Evolutionary conservation across 2,797 vertebrate species (phyloP).

Genomic region (Rhinatrema bivittatum): DNA sequence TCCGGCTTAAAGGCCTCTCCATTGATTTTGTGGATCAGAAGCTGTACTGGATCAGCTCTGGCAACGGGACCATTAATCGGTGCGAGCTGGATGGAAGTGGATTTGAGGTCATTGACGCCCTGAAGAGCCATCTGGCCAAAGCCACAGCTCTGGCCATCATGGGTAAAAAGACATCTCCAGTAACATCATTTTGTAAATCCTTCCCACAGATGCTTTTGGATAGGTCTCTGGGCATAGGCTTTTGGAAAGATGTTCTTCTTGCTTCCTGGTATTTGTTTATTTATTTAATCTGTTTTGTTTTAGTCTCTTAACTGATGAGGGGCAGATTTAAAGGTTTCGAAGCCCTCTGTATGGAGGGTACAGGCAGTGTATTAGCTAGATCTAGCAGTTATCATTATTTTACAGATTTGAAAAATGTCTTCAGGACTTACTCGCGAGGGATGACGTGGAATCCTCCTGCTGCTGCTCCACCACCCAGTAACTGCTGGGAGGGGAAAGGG

Average conservation of each 20-base stretch:
- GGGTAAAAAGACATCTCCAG: slow-evolving; percentile 67
- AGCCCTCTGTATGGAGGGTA: too few relatives aligned
- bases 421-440: too few relatives aligned
- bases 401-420: too few relatives aligned
- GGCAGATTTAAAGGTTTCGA: not conserved
- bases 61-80: slow-evolving; percentile 79
- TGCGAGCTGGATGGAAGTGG: slow-evolving; percentile 79
- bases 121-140: slow-evolving; percentile 78
- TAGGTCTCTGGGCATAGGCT: rapidly evolving
- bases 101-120: slow-evolving; percentile 68
- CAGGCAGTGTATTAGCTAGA: not conserved
- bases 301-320: too few relatives aligned
- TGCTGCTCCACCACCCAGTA: too few relatives aligned
- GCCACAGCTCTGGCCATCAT: slow-evolving; percentile 90
- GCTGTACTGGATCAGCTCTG: slow-evolving; percentile 94
- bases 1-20: slow-evolving; percentile 67
- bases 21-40: slow-evolving; percentile 82
- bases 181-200: too few relatives aligned
- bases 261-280: not conserved
- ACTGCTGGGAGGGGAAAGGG: too few relatives aligned
- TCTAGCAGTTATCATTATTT: too few relatives aligned
- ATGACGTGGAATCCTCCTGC: too few relatives aligned
- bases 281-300: too few relatives aligned
- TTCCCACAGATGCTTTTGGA: too few relatives aligned
- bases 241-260: rapidly evolving